Evolutionary conservation across 2,797 vertebrate species (phyloP), one percentile per base, ranked within the genome.

Genomic region (Sebastes steindachneri): DNA sequence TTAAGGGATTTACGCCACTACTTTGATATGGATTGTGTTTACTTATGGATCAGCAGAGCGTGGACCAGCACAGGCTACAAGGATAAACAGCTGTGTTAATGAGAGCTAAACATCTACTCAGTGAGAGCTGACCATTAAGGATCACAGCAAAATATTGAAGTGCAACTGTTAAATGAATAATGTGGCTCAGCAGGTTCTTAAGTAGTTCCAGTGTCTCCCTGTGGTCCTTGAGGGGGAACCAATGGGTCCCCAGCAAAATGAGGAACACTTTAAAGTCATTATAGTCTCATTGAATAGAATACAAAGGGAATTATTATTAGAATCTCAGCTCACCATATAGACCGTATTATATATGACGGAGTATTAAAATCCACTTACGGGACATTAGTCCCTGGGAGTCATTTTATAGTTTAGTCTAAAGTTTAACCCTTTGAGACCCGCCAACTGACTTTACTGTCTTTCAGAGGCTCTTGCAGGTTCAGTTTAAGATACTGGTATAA

Each of bases 51-150:
- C 71, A 84, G 69, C 35, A 1, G 57, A 77, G 58, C 11, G 7
- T n/a, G 68, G 83, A 79, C 57, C 58, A 31, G 63, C 70, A 75
- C n/a, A 41, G 15, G 4, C 80, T 71, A 14, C 10, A 15, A 53
- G 55, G 45, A 74, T n/a, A 74, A 57, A 74, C 73, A 67, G 8
- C 55, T 59, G 23, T 10, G 41, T 26, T 79, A 68, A 74, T 74
- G 45, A 45, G 55, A 67, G n/a, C 4, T 73, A 23, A 79, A 79
- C 48, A 60, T 54, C 19, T 57, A 72, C 33, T 57, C 28, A 10
- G 14, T 48, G 60, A 67, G 59, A 25, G 25, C 60, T 48, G 33
- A 21, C 28, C 15, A 11, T 41, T 28, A 53, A 57, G 33, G 53
- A 73, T 76, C 29, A 29, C 21, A 66, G n/a, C 26, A 21, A 21